phyloP scores from a whole-genome alignment of 2,888 invertebrate genomes.

The Siphonodentalium dalli region DNA sequence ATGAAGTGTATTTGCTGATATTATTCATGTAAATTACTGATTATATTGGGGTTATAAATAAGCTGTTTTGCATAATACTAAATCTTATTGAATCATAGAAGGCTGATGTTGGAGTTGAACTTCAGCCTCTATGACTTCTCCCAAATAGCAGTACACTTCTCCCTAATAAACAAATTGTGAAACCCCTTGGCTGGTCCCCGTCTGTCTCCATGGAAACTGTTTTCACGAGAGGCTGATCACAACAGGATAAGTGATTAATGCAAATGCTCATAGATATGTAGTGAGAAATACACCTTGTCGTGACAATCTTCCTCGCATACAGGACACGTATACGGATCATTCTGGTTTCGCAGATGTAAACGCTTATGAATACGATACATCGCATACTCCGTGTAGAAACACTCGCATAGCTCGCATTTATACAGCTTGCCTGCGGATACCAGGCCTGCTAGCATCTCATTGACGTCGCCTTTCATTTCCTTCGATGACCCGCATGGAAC shows the following conservation, averaged over 20 bases:
- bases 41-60: no score
- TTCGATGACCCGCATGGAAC: conserved; percentile 33
- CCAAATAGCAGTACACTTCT: no score
- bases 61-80: no score
- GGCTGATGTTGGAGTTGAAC: no score
- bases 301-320: conserved; percentile 53
- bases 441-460: conserved; percentile 45
- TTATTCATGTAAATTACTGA: no score
- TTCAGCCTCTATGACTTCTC: no score
- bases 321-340: conserved; percentile 46
- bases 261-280: conserved; percentile 52
- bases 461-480: conserved; percentile 34
- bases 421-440: conserved; percentile 47
- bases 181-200: no score
- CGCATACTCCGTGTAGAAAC: conserved; percentile 54
- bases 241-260: conserved; percentile 26
- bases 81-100: no score
- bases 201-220: no score
- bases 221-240: background rate
- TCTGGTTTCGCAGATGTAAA: conserved; percentile 40
- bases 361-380: conserved; percentile 55
- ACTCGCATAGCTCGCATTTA: conserved; percentile 52
- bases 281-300: conserved; percentile 51
- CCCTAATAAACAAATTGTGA: no score
- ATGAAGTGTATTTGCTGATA: no score